These are phyloP conservation scores for Lasius platythorax DNA, from an alignment of 2,888 invertebrate species.

Conservation along the genomic window DNA sequence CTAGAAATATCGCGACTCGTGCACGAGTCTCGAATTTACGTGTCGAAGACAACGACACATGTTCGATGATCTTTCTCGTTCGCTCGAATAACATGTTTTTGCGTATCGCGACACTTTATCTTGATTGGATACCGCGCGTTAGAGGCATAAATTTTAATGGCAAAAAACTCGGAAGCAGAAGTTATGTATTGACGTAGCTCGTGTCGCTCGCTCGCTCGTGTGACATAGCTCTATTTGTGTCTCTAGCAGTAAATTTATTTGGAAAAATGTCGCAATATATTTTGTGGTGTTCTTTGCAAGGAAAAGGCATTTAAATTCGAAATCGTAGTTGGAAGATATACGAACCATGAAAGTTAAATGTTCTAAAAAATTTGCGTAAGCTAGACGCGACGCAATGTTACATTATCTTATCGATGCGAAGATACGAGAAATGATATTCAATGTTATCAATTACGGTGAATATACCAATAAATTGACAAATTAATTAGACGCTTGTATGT, in stretches of 20 bases:
- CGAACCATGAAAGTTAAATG: background rate
- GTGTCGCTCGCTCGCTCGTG: conserved; percentile 13
- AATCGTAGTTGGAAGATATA: conserved; percentile 10
- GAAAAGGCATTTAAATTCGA: conserved; percentile 22
- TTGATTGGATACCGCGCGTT: conserved; percentile 39
- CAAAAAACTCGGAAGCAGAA: conserved; percentile 2
- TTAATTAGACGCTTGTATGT: conserved; percentile 22
- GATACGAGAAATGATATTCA: background rate
- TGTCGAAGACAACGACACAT: conserved; percentile 43
- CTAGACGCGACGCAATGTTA: background rate
- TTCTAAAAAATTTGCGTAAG: conserved; percentile 3
- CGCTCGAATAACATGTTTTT: conserved; percentile 36
- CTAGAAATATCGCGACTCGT: conserved; percentile 43
- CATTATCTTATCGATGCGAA: background rate
- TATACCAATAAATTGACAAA: background rate
- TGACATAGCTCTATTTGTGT: conserved; percentile 7
- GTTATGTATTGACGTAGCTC: conserved; percentile 38
- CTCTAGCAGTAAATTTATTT: conserved; percentile 38
- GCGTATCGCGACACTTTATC: conserved; percentile 46
- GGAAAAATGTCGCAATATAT: conserved; percentile 30
- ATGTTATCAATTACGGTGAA: background rate
- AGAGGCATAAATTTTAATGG: conserved; percentile 33
- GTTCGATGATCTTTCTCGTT: conserved; percentile 32
- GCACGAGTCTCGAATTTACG: conserved; percentile 47
- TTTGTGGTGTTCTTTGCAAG: conserved; percentile 29